Percentiles rank a stretch among this genome's conserved stretches.
Evolutionary conservation across 2,113 vertebrate species (phyloP).

Genomic region (Clarias macrocephalus): DNA sequence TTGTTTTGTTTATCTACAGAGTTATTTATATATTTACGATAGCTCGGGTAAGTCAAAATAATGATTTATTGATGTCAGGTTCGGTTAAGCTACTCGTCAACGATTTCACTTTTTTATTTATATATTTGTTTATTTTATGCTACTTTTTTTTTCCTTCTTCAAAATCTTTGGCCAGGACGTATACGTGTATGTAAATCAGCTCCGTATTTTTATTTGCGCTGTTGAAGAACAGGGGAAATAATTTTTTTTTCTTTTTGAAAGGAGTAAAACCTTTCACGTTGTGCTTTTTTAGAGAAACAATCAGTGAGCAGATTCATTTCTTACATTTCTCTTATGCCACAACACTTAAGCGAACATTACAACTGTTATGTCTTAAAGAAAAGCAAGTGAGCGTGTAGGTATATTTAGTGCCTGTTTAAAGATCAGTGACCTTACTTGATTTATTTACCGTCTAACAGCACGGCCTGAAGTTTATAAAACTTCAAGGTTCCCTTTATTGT

Average conservation of each 20-base stretch:
- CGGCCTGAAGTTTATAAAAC: not conserved
- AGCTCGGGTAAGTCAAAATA: constrained; percentile 36
- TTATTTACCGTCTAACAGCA: not conserved
- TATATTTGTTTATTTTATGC: not conserved
- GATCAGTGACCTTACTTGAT: not conserved
- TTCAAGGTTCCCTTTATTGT: too few relatives aligned
- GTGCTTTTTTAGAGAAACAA: not conserved
- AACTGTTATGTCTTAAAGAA: not conserved
- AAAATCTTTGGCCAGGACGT: constrained; percentile 25
- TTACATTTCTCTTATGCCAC: not conserved
- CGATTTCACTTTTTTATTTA: not conserved
- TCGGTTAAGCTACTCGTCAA: constrained; percentile 51
- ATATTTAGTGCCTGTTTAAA: not conserved
- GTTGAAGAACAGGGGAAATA: not conserved
- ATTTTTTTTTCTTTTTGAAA: constrained; percentile 27
- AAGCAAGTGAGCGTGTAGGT: not conserved
- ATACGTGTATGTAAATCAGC: constrained; percentile 38
- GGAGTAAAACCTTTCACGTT: not conserved
- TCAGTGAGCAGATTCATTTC: too few relatives aligned
- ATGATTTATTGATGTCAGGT: constrained; percentile 68
- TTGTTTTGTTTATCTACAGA: constrained; percentile 70
- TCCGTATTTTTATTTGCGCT: not conserved
- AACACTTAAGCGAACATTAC: not conserved
- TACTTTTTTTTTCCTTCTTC: too few relatives aligned
- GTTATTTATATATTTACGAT: constrained; percentile 75